Evolutionary conservation across 1,140 invertebrate genomes (phyloP).

Genomic region (Drosophila obscura): DNA sequence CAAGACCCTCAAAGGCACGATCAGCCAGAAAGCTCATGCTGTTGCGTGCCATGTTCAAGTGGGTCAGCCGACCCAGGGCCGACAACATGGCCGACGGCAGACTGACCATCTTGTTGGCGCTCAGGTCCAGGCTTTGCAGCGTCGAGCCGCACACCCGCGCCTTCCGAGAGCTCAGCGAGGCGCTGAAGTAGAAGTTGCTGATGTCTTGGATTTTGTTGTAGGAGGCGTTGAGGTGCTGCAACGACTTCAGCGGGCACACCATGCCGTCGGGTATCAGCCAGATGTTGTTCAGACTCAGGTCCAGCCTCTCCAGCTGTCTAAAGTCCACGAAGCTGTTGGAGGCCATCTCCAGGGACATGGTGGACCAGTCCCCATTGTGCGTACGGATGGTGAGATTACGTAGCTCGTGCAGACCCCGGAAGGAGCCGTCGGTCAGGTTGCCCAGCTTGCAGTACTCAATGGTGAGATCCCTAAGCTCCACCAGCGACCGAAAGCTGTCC

Average conservation of each 20-base stretch:
- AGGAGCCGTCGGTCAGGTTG: slow-evolving; percentile 93
- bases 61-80: slow-evolving; percentile 87
- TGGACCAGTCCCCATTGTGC: slow-evolving; percentile 94
- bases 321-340: slow-evolving; percentile 90
- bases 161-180: slow-evolving; percentile 87
- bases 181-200: slow-evolving; percentile 89
- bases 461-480: slow-evolving; percentile 91
- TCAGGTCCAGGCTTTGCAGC: slow-evolving; percentile 90
- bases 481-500: slow-evolving; percentile 92
- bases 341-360: slow-evolving; percentile 92
- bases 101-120: slow-evolving; percentile 92
- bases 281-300: slow-evolving; percentile 95
- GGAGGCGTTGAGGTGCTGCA: slow-evolving; percentile 92
- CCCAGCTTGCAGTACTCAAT: slow-evolving; percentile 96
- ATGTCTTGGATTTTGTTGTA: slow-evolving; percentile 92
- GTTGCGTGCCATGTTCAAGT: slow-evolving; percentile 88
- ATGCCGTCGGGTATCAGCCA: slow-evolving; percentile 92
- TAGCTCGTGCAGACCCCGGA: slow-evolving; percentile 91
- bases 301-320: slow-evolving; percentile 89
- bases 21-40: slow-evolving; percentile 91
- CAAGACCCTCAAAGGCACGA: slow-evolving; percentile 91
- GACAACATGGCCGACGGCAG: slow-evolving; percentile 91
- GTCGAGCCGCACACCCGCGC: slow-evolving; percentile 87
- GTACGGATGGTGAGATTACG: slow-evolving; percentile 93
- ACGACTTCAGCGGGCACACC: slow-evolving; percentile 90